Conservation (phyloP, 1,140 invertebrate genomes). For the Caerostris extrusa region DNA sequence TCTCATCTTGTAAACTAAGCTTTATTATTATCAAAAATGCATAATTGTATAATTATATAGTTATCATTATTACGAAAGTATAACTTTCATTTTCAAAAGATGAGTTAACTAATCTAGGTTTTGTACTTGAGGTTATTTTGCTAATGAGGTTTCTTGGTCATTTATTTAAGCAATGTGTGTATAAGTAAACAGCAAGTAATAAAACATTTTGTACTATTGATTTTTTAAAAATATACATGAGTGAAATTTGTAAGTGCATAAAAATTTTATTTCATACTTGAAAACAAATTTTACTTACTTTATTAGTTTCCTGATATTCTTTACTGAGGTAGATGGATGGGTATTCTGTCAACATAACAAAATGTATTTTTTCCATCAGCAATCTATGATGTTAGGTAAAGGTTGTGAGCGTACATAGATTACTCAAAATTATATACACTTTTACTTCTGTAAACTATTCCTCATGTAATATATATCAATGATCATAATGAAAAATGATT, state of each 20-base stretch:
- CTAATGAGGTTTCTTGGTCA: constrained; percentile 10
- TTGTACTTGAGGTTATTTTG: constrained; percentile 32
- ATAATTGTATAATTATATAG: neutral
- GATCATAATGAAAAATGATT: too few species aligned
- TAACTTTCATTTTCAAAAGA: neutral
- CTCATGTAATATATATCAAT: too few species aligned
- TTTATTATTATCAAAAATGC: too few species aligned
- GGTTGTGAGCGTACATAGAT: too few species aligned
- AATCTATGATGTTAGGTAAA: neutral
- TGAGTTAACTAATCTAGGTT: neutral
- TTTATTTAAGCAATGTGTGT: neutral
- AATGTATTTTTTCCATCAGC: neutral
- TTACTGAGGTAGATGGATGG: neutral
- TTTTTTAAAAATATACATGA: too few species aligned
- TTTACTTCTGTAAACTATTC: too few species aligned
- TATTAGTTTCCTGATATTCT: neutral
- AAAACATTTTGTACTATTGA: too few species aligned
- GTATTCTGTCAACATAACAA: neutral
- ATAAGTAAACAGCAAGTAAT: neutral
- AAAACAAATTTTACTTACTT: neutral
- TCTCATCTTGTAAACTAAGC: too few species aligned
- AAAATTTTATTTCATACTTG: neutral
- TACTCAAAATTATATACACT: too few species aligned
- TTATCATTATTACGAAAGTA: neutral
- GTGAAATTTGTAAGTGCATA: too few species aligned